Evolutionary conservation across 2,797 vertebrate species (phyloP).

Genomic region (Sebastes paucispinis): DNA sequence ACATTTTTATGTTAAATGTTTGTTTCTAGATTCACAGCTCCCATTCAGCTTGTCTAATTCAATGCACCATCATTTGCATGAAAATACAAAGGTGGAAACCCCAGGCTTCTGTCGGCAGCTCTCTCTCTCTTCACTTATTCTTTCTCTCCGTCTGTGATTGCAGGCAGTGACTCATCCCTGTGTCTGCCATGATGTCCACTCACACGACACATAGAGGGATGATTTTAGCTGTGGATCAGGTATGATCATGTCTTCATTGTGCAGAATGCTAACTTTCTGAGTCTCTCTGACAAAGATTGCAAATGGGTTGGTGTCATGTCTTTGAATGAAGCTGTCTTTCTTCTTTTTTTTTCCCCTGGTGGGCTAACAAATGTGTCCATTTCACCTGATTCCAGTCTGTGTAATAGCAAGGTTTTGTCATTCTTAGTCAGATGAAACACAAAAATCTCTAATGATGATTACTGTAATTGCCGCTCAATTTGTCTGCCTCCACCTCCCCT

Average conservation of each 20-base stretch:
- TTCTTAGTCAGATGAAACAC: conserved; percentile 61
- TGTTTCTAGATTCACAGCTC: not conserved
- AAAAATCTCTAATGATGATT: conserved; percentile 76
- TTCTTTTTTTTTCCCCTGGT: not conserved
- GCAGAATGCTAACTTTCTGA: not conserved
- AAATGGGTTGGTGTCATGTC: not conserved
- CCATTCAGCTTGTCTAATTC: not conserved
- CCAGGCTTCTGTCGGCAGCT: conserved; percentile 19
- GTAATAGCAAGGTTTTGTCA: conserved; percentile 61
- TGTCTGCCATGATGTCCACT: conserved; percentile 30
- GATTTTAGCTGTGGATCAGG: conserved; percentile 30
- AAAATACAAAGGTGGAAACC: conserved; percentile 30
- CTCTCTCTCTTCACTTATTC: conserved; percentile 1
- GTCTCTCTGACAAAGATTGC: not conserved
- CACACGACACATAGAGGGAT: conserved; percentile 7
- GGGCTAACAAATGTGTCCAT: conserved; percentile 8
- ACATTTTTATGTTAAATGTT: not conserved
- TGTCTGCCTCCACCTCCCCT: conserved; percentile 62
- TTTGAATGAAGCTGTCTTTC: not conserved
- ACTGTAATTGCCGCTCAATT: conserved; percentile 77
- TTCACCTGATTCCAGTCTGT: conserved; percentile 28
- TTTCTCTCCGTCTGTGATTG: conserved; percentile 19
- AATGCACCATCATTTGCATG: conserved; percentile 17
- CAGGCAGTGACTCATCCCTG: conserved; percentile 59
- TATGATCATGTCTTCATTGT: conserved; percentile 26